Conservation (phyloP, 2,888 invertebrate species). For the Thereva unica region DNA sequence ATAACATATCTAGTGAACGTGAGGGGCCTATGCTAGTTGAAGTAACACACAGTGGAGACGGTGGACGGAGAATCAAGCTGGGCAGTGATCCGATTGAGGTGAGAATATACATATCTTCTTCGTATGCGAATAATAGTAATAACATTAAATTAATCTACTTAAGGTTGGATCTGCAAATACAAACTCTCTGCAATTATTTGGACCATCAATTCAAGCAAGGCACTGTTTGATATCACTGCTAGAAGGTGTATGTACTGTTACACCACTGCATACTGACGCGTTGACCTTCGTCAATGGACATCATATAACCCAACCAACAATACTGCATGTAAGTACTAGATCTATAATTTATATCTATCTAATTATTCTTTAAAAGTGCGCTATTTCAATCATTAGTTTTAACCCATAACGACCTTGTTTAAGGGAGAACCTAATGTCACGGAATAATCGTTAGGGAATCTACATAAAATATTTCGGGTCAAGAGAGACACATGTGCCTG, state of each 20-base stretch:
- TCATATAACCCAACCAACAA: conserved; percentile 88
- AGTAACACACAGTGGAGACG: conserved; percentile 62
- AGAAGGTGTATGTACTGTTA: conserved; percentile 90
- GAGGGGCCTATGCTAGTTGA: conserved; percentile 71
- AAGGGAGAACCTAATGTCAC: no score
- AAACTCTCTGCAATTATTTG: conserved; percentile 77
- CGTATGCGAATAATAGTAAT: not conserved
- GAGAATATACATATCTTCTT: conserved; percentile 38
- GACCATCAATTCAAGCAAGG: conserved; percentile 88
- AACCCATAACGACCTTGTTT: no score
- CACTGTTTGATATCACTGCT: conserved; percentile 94
- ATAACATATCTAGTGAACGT: conserved; percentile 63
- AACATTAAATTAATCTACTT: conserved; percentile 2
- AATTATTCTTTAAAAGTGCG: no score
- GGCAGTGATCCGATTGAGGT: conserved; percentile 70
- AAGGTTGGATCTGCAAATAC: conserved; percentile 79
- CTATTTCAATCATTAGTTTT: no score
- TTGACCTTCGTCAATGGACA: conserved; percentile 94
- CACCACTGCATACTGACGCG: conserved; percentile 91
- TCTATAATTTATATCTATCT: not conserved
- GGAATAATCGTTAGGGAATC: no score
- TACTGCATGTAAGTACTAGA: conserved; percentile 71
- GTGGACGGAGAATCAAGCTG: conserved; percentile 67
- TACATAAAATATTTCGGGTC: no score
- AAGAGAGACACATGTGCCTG: no score